phyloP scores from a whole-genome alignment of 2,888 invertebrate genomes.

The Microdon myrmicae region DNA sequence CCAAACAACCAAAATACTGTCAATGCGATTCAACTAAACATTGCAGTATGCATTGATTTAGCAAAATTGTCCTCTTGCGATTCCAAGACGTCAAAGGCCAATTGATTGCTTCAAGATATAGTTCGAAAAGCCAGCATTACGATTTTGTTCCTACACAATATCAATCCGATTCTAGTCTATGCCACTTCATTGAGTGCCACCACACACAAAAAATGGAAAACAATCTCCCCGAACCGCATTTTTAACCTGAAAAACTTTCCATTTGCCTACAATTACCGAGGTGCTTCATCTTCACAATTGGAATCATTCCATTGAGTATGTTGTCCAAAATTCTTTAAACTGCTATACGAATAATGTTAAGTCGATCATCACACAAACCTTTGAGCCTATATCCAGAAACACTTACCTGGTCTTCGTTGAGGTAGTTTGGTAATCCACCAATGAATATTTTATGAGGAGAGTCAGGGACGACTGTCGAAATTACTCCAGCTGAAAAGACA shows the following conservation, averaged over 20 bases:
- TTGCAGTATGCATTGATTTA: no score
- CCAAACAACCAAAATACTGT: no score
- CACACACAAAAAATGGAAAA: conserved; percentile 1
- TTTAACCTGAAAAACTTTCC: conserved; percentile 70
- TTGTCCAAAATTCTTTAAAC: conserved; percentile 34
- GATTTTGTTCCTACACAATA: no score
- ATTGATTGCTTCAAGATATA: no score
- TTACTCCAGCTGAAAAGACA: conserved; percentile 76
- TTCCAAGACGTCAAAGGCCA: no score
- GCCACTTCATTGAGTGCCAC: no score
- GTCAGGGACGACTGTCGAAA: conserved; percentile 94
- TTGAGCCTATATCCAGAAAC: conserved; percentile 18
- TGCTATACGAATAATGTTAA: conserved; percentile 34
- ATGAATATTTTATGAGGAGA: conserved; percentile 99
- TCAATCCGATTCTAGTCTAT: no score
- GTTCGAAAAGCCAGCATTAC: no score
- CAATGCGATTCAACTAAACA: no score
- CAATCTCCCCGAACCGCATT: background rate
- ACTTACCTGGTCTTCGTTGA: conserved; percentile 97
- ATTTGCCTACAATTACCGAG: conserved; percentile 64
- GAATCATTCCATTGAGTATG: conserved; percentile 29
- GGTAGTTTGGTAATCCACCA: conserved; percentile 97
- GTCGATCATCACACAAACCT: conserved; percentile 24
- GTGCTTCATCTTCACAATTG: conserved; percentile 30
- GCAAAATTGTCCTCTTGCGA: no score